Evolutionary conservation across 2,113 vertebrate genomes (phyloP).

Genomic region (rat (Rattus norvegicus)): DNA sequence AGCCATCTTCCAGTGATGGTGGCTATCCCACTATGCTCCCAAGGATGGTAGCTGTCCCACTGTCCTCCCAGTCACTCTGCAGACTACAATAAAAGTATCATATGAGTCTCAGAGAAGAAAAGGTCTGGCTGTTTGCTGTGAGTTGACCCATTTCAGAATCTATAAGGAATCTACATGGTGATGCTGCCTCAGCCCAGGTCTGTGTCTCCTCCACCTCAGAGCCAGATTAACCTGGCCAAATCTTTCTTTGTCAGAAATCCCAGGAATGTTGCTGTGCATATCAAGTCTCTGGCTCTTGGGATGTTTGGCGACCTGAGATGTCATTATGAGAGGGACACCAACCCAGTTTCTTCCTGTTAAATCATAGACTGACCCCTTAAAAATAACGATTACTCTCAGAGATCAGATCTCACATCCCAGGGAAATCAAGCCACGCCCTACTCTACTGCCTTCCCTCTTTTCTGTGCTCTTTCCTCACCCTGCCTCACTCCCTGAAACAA

Average conservation of each 20-base stretch:
- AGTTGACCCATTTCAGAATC: neutral
- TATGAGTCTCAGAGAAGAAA: neutral
- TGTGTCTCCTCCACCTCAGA: neutral
- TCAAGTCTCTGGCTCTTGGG: neutral
- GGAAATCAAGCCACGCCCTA: neutral
- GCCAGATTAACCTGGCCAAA: neutral
- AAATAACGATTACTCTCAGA: neutral
- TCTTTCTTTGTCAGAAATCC: neutral
- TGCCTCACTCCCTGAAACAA: no score
- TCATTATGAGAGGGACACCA: neutral
- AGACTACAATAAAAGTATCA: neutral
- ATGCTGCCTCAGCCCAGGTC: neutral
- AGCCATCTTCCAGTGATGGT: neutral
- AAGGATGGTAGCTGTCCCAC: neutral
- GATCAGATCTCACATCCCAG: neutral
- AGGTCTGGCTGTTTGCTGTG: neutral
- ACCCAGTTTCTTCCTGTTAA: neutral
- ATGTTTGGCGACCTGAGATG: no score
- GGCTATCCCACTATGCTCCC: neutral
- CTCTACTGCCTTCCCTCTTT: no score
- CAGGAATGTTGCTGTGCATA: neutral
- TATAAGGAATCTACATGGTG: fast-evolving
- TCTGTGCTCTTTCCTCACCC: neutral
- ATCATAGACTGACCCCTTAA: neutral
- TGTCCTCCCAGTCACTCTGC: neutral